phyloP scores from a whole-genome alignment of 1,140 invertebrate genomes.

The Drosophila ambigua region DNA sequence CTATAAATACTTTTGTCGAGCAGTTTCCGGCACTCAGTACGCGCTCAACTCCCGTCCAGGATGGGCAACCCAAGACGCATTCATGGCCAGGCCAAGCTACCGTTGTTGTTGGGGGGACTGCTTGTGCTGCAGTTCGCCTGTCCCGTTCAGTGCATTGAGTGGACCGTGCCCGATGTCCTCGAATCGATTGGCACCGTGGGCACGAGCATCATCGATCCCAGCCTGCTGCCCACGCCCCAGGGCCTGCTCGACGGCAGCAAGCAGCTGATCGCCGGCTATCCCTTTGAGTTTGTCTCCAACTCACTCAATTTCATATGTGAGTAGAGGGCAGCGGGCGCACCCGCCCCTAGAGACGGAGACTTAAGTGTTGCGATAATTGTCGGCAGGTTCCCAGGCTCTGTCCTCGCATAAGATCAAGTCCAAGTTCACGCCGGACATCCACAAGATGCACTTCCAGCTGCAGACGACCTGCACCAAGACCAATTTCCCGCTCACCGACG shows the following conservation, averaged over 20 bases:
- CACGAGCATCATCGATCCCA: conserved; percentile 50
- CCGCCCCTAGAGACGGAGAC: too few relatives aligned
- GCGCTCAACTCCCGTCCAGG: conserved; percentile 32
- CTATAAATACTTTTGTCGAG: conserved; percentile 53
- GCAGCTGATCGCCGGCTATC: conserved; percentile 73
- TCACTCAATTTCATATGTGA: conserved; percentile 71
- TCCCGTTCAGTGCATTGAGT: conserved; percentile 30
- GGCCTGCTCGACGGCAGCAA: conserved; percentile 67
- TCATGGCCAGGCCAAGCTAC: background rate
- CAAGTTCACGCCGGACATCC: conserved; percentile 65
- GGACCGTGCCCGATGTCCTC: conserved; percentile 49
- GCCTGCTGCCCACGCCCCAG: conserved; percentile 70
- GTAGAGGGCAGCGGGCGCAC: conserved; percentile 14
- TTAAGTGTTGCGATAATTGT: background rate
- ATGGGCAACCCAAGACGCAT: conserved; percentile 33
- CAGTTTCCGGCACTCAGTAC: conserved; percentile 63
- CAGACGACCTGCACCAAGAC: conserved; percentile 49
- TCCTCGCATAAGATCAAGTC: conserved; percentile 62
- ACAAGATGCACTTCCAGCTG: conserved; percentile 69
- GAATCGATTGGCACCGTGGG: conserved; percentile 44
- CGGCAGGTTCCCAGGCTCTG: conserved; percentile 73
- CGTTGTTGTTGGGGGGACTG: conserved; percentile 21
- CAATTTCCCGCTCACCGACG: conserved; percentile 51
- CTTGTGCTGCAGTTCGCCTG: conserved; percentile 12
- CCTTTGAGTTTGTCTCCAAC: conserved; percentile 71